Evolutionary conservation across 1,140 invertebrate genomes (phyloP).

Genomic region (Drosophila willistoni): DNA sequence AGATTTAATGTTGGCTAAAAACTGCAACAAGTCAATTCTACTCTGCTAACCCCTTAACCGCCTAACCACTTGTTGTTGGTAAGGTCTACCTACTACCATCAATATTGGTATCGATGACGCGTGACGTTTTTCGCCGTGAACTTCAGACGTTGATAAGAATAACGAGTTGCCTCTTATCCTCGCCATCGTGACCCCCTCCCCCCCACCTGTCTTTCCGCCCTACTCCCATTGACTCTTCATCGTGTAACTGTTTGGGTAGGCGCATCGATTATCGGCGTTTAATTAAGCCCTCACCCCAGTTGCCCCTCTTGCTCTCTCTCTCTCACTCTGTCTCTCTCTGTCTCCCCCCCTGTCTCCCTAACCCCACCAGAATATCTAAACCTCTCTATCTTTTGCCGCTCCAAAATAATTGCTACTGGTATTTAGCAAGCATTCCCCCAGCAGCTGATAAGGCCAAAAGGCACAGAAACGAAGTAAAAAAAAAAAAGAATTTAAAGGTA

Average conservation of each 20-base stretch:
- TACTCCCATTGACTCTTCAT: conserved; percentile 1
- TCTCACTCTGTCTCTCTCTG: conserved; percentile 1
- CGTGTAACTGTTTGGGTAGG: conserved; percentile 68
- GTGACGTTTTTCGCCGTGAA: conserved; percentile 53
- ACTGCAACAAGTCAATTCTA: conserved; percentile 10
- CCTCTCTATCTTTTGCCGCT: conserved; percentile 24
- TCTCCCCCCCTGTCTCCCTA: too few species aligned
- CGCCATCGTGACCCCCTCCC: neutral
- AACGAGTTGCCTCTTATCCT: neutral
- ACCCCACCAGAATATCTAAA: neutral
- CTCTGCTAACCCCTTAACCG: neutral
- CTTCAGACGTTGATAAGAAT: conserved; percentile 64
- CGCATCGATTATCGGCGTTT: conserved; percentile 78
- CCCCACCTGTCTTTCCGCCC: too few species aligned
- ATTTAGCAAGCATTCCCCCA: conserved; percentile 71
- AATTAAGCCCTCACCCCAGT: conserved; percentile 61
- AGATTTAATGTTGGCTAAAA: conserved; percentile 49
- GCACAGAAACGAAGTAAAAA: conserved; percentile 19
- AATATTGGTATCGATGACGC: conserved; percentile 37
- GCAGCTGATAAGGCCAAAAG: conserved; percentile 53
- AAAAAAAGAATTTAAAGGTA: conserved; percentile 37
- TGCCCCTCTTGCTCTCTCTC: too few species aligned
- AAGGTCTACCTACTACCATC: neutral
- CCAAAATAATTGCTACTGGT: conserved; percentile 76
- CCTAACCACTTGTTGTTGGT: neutral